Evolutionary conservation across 2,113 vertebrate genomes (phyloP).

Genomic region (Macquaria australasica): DNA sequence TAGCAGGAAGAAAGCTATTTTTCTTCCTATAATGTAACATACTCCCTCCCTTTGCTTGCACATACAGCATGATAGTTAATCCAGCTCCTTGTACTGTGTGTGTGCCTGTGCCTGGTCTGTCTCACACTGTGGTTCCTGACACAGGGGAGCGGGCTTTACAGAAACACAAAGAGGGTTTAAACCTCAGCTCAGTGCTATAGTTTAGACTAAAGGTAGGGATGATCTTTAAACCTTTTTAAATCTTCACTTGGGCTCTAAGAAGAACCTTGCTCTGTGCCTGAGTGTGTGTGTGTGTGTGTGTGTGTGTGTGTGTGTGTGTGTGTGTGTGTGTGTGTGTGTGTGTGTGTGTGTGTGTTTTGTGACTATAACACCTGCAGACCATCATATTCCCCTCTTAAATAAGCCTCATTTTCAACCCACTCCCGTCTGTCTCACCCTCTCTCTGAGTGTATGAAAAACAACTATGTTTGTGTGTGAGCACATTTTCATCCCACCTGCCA

Average conservation of each 20-base stretch:
- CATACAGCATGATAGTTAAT: constrained; percentile 48
- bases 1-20: neutral
- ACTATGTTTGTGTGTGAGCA: constrained; percentile 40
- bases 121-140: constrained; percentile 44
- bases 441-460: constrained; percentile 22
- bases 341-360: neutral
- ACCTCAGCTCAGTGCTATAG: constrained; percentile 61
- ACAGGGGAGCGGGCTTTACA: constrained; percentile 61
- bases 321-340: constrained; percentile 5
- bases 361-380: constrained; percentile 35
- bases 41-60: constrained; percentile 10
- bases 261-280: constrained; percentile 3
- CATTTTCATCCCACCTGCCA: constrained; percentile 62
- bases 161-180: constrained; percentile 63
- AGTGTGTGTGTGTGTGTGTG: constrained; percentile 1
- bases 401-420: constrained; percentile 21
- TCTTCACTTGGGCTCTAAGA: constrained; percentile 29
- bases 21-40: neutral
- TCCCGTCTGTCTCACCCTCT: neutral
- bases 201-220: constrained; percentile 69
- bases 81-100: constrained; percentile 30
- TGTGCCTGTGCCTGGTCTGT: constrained; percentile 43
- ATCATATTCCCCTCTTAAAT: constrained; percentile 4
- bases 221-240: constrained; percentile 70
- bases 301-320: neutral